Evolutionary conservation across 1,140 invertebrate species (phyloP).

Genomic region (Sycophila sp.): DNA sequence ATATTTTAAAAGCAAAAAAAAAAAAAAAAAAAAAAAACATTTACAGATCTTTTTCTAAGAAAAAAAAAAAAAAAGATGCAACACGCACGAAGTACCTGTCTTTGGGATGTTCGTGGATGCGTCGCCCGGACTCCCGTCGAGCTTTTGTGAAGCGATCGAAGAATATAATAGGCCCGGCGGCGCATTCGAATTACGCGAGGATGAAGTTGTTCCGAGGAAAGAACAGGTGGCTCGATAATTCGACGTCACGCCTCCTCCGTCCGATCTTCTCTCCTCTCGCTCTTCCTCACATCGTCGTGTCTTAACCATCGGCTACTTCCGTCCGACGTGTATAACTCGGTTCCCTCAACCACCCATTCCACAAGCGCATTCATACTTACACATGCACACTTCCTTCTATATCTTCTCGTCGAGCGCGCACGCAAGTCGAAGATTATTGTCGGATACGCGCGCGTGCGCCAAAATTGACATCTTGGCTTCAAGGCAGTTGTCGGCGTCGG

Average conservation of each 20-base stretch:
- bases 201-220: constrained; percentile 48
- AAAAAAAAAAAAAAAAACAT: no score
- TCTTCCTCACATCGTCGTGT: constrained; percentile 1
- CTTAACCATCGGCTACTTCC: constrained; percentile 45
- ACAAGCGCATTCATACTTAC: neutral
- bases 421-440: constrained; percentile 15
- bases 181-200: constrained; percentile 35
- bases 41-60: constrained; percentile 10
- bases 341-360: constrained; percentile 14
- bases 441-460: constrained; percentile 7
- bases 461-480: neutral
- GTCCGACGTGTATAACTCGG: constrained; percentile 40
- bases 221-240: constrained; percentile 52
- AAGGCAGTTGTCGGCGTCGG: neutral
- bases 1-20: neutral
- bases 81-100: no score
- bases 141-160: constrained; percentile 34
- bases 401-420: neutral
- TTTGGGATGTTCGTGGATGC: neutral
- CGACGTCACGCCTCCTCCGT: constrained; percentile 39
- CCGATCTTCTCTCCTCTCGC: constrained; percentile 14
- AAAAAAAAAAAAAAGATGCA: constrained; percentile 8
- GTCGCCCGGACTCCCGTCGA: neutral
- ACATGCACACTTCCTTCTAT: neutral
- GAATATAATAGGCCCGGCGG: constrained; percentile 8